Conservation (phyloP, 2,113 vertebrate genomes). For the Agelaius phoeniceus region DNA sequence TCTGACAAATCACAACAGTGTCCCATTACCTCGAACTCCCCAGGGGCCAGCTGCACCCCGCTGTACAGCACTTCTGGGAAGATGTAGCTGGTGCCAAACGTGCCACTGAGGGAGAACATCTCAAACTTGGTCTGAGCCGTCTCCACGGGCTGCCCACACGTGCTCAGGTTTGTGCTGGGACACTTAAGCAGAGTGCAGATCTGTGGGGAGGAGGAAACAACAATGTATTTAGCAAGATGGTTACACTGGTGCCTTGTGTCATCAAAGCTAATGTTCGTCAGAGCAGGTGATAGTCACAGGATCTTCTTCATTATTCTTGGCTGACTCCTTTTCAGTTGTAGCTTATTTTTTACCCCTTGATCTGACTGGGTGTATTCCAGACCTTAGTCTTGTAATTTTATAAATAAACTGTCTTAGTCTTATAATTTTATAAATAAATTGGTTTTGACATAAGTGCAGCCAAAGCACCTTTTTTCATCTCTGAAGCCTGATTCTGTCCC, state of each 20-base stretch:
- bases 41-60: not conserved
- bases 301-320: not conserved
- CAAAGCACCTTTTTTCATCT: not conserved
- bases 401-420: too few species aligned
- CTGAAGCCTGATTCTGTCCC: not conserved
- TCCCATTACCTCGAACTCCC: constrained; percentile 67
- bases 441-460: not conserved
- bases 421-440: not conserved
- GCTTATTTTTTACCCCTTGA: not conserved
- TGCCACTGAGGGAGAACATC: constrained; percentile 74
- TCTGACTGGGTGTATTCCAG: not conserved
- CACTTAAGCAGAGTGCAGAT: constrained; percentile 75
- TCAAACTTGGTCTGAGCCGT: constrained; percentile 70
- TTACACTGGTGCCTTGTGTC: not conserved
- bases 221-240: not conserved
- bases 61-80: constrained; percentile 76
- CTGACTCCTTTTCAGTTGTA: not conserved
- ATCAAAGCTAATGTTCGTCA: not conserved
- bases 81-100: constrained; percentile 66
- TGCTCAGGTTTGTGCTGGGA: not conserved
- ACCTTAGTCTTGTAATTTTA: not conserved
- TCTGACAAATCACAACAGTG: not conserved
- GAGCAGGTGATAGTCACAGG: not conserved
- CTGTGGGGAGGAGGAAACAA: not conserved
- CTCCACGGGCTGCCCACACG: constrained; percentile 51